Evolutionary conservation across 2,113 vertebrate species (phyloP).

Genomic region (Odontesthes bonariensis): DNA sequence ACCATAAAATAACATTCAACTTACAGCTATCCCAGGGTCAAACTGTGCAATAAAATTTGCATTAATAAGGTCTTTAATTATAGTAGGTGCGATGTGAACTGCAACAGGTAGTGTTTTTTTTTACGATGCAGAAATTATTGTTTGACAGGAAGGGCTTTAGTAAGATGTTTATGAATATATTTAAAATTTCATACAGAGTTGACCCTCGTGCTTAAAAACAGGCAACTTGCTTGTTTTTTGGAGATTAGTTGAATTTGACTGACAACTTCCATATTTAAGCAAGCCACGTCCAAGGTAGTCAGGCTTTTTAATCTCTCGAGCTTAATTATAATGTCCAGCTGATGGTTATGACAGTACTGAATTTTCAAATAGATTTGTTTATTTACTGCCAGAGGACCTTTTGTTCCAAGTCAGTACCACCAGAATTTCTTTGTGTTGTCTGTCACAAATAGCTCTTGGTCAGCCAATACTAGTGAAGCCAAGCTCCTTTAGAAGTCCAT

Average conservation of each 20-base stretch:
- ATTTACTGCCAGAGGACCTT: neutral
- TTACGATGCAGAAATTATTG: too few species aligned
- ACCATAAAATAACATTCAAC: too few species aligned
- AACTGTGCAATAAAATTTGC: too few species aligned
- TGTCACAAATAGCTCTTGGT: neutral
- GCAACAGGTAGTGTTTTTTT: too few species aligned
- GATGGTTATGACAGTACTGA: neutral
- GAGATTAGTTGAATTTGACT: conserved; percentile 31
- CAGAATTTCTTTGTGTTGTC: neutral
- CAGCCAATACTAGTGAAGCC: neutral
- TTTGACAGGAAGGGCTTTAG: too few species aligned
- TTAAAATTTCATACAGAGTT: neutral
- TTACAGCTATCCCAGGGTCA: too few species aligned
- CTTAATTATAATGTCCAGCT: neutral
- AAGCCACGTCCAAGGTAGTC: conserved; percentile 13
- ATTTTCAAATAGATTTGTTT: neutral
- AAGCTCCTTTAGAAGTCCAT: neutral
- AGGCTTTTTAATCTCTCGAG: neutral
- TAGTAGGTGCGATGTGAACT: too few species aligned
- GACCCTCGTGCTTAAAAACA: neutral
- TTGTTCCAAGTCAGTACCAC: neutral
- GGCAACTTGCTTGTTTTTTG: conserved; percentile 22
- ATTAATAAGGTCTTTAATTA: too few species aligned
- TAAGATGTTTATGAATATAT: neutral
- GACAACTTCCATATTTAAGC: conserved; percentile 14